A percentile compares a stretch with the other conserved stretches of the same genome.
These are phyloP conservation scores for Tenebrio molitor DNA, from an alignment of 1,140 invertebrate species.

Conservation along the genomic window DNA sequence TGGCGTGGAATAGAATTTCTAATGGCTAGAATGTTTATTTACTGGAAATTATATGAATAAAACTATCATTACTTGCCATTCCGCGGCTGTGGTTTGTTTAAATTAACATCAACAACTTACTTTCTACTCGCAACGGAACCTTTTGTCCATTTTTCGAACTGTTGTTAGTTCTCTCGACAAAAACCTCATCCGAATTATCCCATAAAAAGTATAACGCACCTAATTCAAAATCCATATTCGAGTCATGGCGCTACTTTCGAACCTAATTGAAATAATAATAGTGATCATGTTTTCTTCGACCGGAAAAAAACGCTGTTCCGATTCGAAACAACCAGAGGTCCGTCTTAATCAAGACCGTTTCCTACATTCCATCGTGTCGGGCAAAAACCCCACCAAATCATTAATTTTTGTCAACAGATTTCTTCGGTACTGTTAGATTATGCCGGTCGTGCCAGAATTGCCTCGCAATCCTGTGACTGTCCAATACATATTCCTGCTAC, in stretches of 20 bases:
- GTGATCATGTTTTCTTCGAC: not conserved
- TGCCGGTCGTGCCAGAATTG: constrained; percentile 42
- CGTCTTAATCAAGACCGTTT: constrained; percentile 26
- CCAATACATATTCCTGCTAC: constrained; percentile 31
- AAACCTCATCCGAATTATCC: constrained; percentile 2
- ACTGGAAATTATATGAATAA: constrained; percentile 57
- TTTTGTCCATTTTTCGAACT: constrained; percentile 18
- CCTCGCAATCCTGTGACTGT: constrained; percentile 40
- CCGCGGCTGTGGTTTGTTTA: constrained; percentile 51
- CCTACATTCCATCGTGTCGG: constrained; percentile 53
- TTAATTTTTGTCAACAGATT: constrained; percentile 50
- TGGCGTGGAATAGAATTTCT: constrained; percentile 54
- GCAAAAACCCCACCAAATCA: constrained; percentile 45
- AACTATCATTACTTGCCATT: constrained; percentile 56
- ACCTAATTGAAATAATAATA: constrained; percentile 52
- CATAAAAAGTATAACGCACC: constrained; percentile 7
- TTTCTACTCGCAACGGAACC: constrained; percentile 32
- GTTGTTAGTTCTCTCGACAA: not conserved
- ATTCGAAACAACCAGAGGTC: not conserved
- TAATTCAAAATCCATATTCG: constrained; percentile 33
- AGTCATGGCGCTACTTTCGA: constrained; percentile 45
- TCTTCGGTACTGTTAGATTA: constrained; percentile 40
- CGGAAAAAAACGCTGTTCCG: not conserved
- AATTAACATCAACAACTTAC: constrained; percentile 55
- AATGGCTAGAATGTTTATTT: constrained; percentile 58